Conservation (phyloP, 2,888 invertebrate species). For the Ashinkailepas kermadecensis region DNA sequence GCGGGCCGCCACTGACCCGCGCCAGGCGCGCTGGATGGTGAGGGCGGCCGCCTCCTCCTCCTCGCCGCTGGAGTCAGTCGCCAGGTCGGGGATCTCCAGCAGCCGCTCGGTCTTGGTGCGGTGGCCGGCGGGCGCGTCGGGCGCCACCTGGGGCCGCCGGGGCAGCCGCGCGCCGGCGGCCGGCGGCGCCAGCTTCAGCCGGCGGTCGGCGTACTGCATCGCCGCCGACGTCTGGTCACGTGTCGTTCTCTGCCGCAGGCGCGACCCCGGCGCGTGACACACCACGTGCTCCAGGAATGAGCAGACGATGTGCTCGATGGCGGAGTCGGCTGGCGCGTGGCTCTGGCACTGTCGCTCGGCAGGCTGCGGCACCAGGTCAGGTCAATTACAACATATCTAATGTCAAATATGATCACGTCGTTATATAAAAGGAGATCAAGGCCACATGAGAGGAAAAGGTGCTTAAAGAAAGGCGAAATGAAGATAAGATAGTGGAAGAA, state of each 20-base stretch:
- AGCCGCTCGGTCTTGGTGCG: background rate
- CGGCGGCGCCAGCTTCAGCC: background rate
- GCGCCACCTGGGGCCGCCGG: background rate
- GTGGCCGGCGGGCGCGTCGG: background rate
- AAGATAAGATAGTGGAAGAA: background rate
- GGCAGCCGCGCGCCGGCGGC: background rate
- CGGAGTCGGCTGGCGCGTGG: background rate
- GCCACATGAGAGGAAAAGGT: too few relatives aligned
- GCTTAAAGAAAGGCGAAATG: background rate
- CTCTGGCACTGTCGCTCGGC: background rate
- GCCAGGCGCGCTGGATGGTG: conserved; percentile 1
- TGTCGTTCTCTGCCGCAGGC: background rate
- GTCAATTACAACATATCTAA: too few relatives aligned
- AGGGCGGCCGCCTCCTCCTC: background rate
- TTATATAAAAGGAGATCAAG: too few relatives aligned
- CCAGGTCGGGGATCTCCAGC: background rate
- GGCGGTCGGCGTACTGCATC: background rate
- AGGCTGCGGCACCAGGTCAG: background rate
- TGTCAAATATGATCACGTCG: too few relatives aligned
- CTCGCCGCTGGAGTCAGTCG: background rate
- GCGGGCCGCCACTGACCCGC: background rate
- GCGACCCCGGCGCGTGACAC: background rate
- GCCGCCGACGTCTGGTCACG: background rate
- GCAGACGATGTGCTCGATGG: conserved; percentile 4
- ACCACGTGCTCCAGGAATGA: conserved; percentile 5